Evolutionary conservation across 2,888 invertebrate genomes (phyloP).

Genomic region (Onthophagus sagittarius): DNA sequence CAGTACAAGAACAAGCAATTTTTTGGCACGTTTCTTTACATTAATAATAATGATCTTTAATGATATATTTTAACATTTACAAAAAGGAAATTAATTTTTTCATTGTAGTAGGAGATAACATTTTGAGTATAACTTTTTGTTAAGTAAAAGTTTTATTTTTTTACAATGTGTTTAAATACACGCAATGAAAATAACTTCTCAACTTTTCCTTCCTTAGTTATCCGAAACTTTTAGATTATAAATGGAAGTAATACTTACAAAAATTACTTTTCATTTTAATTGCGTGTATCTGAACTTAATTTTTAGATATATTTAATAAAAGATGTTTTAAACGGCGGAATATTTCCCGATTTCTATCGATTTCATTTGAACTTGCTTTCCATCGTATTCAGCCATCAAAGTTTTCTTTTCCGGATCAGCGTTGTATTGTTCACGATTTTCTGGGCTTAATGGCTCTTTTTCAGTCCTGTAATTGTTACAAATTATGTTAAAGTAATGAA

Average conservation of each 20-base stretch:
- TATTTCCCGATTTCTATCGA: constrained; percentile 84
- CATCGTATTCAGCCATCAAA: constrained; percentile 78
- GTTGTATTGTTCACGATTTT: constrained; percentile 54
- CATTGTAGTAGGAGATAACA: neutral
- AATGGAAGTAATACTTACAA: too few species aligned
- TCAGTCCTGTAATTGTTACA: constrained; percentile 60
- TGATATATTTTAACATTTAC: neutral
- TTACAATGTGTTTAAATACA: too few species aligned
- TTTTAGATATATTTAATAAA: constrained; percentile 1
- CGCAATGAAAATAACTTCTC: too few species aligned
- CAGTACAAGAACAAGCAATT: neutral
- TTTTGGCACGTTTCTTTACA: neutral
- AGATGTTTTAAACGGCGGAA: constrained; percentile 67
- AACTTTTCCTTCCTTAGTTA: too few species aligned
- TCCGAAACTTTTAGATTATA: too few species aligned
- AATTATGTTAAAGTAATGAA: neutral
- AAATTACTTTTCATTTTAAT: neutral
- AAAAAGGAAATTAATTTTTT: neutral
- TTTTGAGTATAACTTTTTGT: neutral
- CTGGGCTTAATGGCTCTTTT: constrained; percentile 72
- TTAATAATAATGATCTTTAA: neutral
- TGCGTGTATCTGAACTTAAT: neutral
- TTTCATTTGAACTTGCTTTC: constrained; percentile 75
- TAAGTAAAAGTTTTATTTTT: neutral
- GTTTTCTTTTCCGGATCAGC: constrained; percentile 69